phyloP scores from a whole-genome alignment of 2,113 vertebrate genomes.

The Urocynchramus pylzowi region DNA sequence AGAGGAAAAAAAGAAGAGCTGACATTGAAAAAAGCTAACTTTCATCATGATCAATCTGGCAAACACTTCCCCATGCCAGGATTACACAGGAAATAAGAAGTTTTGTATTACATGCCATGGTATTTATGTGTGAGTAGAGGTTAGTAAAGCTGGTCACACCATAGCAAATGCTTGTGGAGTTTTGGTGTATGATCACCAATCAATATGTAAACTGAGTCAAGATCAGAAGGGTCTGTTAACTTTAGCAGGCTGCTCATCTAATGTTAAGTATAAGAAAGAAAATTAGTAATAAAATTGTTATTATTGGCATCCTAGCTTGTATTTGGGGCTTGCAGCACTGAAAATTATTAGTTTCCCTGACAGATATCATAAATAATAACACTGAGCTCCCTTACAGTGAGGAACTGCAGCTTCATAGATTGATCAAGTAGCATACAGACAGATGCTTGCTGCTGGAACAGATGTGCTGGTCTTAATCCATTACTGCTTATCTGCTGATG shows the following conservation, averaged over 20 bases:
- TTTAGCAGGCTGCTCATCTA: not conserved
- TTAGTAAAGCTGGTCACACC: not conserved
- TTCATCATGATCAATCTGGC: not conserved
- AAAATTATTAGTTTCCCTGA: not conserved
- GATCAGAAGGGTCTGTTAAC: not conserved
- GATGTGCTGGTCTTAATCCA: not conserved
- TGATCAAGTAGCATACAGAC: not conserved
- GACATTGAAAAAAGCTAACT: not conserved
- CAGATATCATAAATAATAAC: not conserved
- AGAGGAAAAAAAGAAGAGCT: not conserved
- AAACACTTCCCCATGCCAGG: not conserved
- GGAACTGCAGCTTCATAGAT: not conserved
- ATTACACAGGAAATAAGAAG: not conserved
- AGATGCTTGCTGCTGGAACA: constrained; percentile 1
- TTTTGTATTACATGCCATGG: not conserved
- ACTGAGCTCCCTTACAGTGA: not conserved
- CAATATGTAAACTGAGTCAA: not conserved
- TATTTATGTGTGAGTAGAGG: not conserved
- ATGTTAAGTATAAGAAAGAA: not conserved
- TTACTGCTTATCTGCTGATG: not conserved
- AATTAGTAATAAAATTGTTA: not conserved
- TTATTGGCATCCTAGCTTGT: not conserved
- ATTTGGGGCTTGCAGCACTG: not conserved
- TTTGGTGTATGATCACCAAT: not conserved
- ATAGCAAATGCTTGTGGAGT: not conserved